A percentile compares a stretch with the other conserved stretches of the same genome.
These are phyloP conservation scores for Triplophysa bombifrons DNA, from an alignment of 2,797 vertebrate species.

Conservation along the genomic window DNA sequence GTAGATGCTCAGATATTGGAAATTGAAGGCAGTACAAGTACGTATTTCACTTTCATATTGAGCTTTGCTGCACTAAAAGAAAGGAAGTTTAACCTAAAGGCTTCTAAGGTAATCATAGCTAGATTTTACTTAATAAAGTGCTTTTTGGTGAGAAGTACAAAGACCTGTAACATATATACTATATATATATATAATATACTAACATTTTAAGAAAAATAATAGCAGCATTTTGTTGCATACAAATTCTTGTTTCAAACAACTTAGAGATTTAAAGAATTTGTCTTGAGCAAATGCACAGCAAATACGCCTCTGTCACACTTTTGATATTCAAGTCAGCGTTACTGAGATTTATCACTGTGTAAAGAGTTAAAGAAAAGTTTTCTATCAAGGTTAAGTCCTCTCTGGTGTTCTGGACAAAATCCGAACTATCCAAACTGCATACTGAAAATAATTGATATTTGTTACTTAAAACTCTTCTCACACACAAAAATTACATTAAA, in stretches of 20 bases:
- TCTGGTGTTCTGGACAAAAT: not conserved
- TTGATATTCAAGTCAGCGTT: too few species aligned
- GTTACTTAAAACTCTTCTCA: too few species aligned
- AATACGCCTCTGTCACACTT: not conserved
- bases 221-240: too few species aligned
- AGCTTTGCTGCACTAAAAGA: not conserved
- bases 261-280: too few species aligned
- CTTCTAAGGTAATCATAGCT: not conserved
- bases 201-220: too few species aligned
- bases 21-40: not conserved
- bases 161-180: not conserved
- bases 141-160: not conserved
- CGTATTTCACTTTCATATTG: not conserved
- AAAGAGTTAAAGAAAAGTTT: not conserved
- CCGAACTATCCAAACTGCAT: too few species aligned
- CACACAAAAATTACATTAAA: too few species aligned
- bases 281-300: too few species aligned
- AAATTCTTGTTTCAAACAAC: too few species aligned
- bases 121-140: not conserved
- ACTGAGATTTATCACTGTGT: too few species aligned
- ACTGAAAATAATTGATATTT: too few species aligned
- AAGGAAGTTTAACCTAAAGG: not conserved
- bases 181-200: too few species aligned
- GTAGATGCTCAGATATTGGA: not conserved
- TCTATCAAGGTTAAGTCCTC: not conserved